Evolutionary conservation across 2,113 vertebrate species (phyloP), one percentile per base, ranked within the genome.

Genomic region (Phyllostomus discolor): DNA sequence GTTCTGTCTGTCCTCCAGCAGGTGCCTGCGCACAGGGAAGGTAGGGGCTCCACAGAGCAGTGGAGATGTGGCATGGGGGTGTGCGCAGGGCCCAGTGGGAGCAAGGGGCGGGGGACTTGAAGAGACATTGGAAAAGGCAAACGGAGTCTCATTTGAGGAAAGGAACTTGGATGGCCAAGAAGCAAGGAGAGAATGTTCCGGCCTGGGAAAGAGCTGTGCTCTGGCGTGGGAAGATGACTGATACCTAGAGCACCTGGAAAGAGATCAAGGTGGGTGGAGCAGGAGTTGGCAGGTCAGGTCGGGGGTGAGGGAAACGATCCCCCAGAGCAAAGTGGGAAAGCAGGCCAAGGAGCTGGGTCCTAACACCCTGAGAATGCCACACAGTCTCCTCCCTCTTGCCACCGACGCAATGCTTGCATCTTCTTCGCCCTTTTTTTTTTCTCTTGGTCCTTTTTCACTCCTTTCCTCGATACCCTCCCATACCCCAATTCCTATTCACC

Each of bases 141-240:
- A 26, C 35, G 1, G 20, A 80, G 28, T 43, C 48, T 67, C 12
- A 0, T 57, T 12, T 15, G 4, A 52, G 35, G 64, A 38, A 28
- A 64, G 14, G 4, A 57, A 16, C 46, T n/a, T 31, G 46, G 24
- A 24, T n/a, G 66, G 73, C 33, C 17, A 73, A 57, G 64, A 72
- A 62, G 19, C 3, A 12, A 70, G 10, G 16, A 64, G 57, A 75
- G 59, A 59, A 33, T 46, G 20, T 48, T 93, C 12, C 31, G 52
- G 57, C 46, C 6, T 62, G 57, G 90, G 35, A 43, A 67, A n/a
- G n/a, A 35, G 31, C 22, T n/a, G 24, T 8, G 7, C 26, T 10
- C 26, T 4, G 5, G 20, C 41, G 11, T 0, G 0, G 7, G 38
- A 28, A 41, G 1, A 2, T 3, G 17, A 19, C 0, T 6, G 22